Evolutionary conservation across 2,113 vertebrate genomes (phyloP), one percentile per base, ranked within the genome.

Genomic region (Callospermophilus lateralis): DNA sequence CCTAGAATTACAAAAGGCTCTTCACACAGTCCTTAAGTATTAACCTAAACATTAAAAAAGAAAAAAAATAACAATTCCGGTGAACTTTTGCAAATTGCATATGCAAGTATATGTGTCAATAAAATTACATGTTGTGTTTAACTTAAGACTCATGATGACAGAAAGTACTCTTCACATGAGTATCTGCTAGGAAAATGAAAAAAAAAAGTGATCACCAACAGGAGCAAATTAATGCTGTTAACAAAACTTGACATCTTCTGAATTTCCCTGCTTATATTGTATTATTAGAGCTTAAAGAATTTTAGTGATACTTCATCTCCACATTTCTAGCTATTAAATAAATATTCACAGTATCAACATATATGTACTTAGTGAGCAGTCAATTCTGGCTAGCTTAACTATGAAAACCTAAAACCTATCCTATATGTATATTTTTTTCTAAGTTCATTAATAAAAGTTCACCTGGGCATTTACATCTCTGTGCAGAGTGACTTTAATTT

Each of bases 201-300:
- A 84, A 85, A 39, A 10, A 67, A 68, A 39, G 8, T 17, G 84
- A 48, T 78, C n/a, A 92, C 72, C 30, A 51, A 78, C 3, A 16
- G 32, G 2, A 83, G 8, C 26, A 74, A 90, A 78, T 81, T 63
- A 74, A 53, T 85, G n/a, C 79, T 80, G 26, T 22, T 92, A 61
- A 51, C 20, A 92, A 93, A 93, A 55, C 20, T 70, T 92, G 30
- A 85, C 90, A 63, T 76, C 73, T 95, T 86, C 76, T 93, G 63
- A 97, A 92, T 45, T 80, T 95, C 24, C 22, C 42, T 93, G 16
- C 30, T 70, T 51, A 58, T 51, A 86, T n/a, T 81, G 8, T 17
- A 74, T 26, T 79, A 70, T 91, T n/a, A 89, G 70, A 95, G 30
- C 15, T 80, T 79, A 11, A 86, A 89, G 39, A 32, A 74, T 84